Evolutionary conservation across 2,113 vertebrate genomes (phyloP).

Genomic region (Gavialis gangeticus): DNA sequence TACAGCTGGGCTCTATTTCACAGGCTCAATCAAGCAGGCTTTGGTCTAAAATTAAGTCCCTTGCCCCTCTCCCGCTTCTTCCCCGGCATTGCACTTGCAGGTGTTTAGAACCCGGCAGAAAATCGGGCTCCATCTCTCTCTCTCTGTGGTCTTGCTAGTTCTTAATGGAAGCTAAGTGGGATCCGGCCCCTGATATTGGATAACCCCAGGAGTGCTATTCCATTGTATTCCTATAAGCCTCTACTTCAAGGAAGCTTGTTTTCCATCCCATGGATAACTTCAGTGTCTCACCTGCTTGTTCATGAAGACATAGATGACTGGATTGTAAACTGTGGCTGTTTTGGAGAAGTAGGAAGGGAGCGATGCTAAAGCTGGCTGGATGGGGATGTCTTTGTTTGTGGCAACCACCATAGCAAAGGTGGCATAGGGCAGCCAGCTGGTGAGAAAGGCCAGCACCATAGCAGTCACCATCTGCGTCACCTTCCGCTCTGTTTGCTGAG

Average conservation of each 20-base stretch:
- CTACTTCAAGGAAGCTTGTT: background rate
- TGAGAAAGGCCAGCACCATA: slow-evolving; percentile 76
- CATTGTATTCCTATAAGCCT: background rate
- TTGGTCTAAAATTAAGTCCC: slow-evolving; percentile 24
- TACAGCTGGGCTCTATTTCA: background rate
- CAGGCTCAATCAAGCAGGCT: background rate
- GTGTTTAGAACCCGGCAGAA: background rate
- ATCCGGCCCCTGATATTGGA: background rate
- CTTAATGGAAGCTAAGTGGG: fast-evolving
- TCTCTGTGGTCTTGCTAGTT: background rate
- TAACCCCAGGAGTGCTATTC: background rate
- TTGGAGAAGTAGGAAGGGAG: slow-evolving; percentile 80
- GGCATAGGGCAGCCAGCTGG: slow-evolving; percentile 78
- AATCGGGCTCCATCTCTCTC: background rate
- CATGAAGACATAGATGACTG: slow-evolving; percentile 79
- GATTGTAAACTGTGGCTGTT: slow-evolving; percentile 75
- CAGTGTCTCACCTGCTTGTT: slow-evolving; percentile 72
- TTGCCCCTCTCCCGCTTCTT: background rate
- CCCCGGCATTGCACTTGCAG: too few species aligned
- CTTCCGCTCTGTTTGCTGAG: slow-evolving; percentile 63
- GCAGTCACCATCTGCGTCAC: slow-evolving; percentile 71
- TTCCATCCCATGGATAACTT: fast-evolving
- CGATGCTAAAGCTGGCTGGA: slow-evolving; percentile 65
- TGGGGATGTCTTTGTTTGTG: slow-evolving; percentile 57
- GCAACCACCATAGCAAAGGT: slow-evolving; percentile 73